These are phyloP conservation scores for Mormyrops attenuatus DNA, from an alignment of 2,797 vertebrate species.

Conservation along the genomic window DNA sequence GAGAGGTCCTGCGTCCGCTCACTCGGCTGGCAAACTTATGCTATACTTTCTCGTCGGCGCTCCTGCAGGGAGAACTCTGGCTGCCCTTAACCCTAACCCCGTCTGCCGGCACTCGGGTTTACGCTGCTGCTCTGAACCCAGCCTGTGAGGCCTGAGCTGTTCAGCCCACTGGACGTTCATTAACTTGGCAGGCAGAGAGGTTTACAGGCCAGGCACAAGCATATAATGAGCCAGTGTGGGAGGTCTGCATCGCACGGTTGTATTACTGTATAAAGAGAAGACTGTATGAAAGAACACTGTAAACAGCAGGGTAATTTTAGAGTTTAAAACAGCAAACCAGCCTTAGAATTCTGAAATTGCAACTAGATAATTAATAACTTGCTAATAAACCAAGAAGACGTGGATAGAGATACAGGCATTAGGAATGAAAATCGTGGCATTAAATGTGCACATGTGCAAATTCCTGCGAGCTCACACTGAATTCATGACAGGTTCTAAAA, in stretches of 20 bases:
- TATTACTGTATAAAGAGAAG: not conserved
- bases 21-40: not conserved
- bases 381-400: not conserved
- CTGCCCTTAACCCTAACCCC: not conserved
- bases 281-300: not conserved
- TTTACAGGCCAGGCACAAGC: not conserved
- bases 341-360: not conserved
- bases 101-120: not conserved
- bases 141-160: not conserved
- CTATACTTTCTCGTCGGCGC: not conserved
- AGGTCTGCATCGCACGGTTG: not conserved
- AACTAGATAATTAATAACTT: not conserved
- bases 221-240: not conserved
- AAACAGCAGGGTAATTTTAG: not conserved
- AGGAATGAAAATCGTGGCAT: not conserved
- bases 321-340: not conserved
- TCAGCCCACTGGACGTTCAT: not conserved
- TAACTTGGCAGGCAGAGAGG: not conserved
- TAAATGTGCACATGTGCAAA: not conserved
- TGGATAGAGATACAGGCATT: not conserved
- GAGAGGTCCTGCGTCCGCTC: not conserved
- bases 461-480: not conserved
- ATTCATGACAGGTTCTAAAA: not conserved
- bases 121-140: not conserved
- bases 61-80: not conserved